Evolutionary conservation across 2,113 vertebrate genomes (phyloP), one percentile per base, ranked within the genome.

Genomic region (Lophochroa leadbeateri): DNA sequence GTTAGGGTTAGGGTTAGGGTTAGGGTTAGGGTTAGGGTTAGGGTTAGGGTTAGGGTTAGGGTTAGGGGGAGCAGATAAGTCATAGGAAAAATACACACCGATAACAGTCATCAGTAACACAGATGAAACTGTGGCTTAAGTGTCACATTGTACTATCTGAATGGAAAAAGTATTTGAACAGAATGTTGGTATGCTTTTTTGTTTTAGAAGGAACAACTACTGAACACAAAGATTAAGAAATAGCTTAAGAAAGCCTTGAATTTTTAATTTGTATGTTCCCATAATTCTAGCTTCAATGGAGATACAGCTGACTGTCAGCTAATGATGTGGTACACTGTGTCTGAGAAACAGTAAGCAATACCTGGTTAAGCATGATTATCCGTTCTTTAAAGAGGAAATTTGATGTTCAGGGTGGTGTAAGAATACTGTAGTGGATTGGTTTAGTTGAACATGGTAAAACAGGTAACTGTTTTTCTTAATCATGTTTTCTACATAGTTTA

Each of bases 131-230:
- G 25, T 25, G 17, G 7, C 31, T 63, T 63, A 13, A 16, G 7
- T 43, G 29, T 24, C 20, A 67, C 3, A 13, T n/a, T 46, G 12
- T n/a, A 43, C 1, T 31, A 28, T 13, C 55, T 57, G 55, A n/a
- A 21, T 14, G 20, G 19, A n/a, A 57, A n/a, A 35, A 35, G 33
- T 61, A 67, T n/a, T 71, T 50, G 23, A 64, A 49, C 1, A 23
- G 16, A 78, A 64, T 7, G 1, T 14, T 35, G 0, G 0, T 15
- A 52, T 71, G 28, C 1, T 6, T 52, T 76, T 68, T 43, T 19
- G 47, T 41, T 61, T 52, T 28, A 21, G 24, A 35, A 47, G 15
- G 10, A 76, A 39, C 7, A 64, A 24, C 10, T 58, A 29, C 7
- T 72, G n/a, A 72, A n/a, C 9, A 29, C 7, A n/a, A 60, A 81